A percentile compares a stretch with the other conserved stretches of the same genome.
These are phyloP conservation scores for Notamacropus eugenii DNA, from an alignment of 2,797 vertebrate genomes.

Conservation along the genomic window DNA sequence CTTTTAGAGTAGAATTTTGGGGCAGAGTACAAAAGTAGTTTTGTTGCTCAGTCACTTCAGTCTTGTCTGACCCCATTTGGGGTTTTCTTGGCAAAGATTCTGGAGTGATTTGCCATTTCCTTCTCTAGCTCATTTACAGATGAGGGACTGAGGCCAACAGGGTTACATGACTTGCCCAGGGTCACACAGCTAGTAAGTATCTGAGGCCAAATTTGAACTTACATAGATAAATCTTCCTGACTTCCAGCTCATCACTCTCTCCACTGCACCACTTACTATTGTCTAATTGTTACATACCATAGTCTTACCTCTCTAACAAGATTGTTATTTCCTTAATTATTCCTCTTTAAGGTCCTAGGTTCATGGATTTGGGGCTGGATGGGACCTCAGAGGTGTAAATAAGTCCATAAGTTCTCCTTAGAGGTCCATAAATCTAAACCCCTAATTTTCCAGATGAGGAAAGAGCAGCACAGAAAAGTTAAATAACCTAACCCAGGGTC, in stretches of 20 bases:
- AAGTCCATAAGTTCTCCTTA: too few species aligned
- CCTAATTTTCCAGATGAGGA: not conserved
- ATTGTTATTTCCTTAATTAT: not conserved
- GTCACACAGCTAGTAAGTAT: too few species aligned
- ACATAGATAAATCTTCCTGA: not conserved
- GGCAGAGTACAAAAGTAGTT: too few species aligned
- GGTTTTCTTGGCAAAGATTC: too few species aligned
- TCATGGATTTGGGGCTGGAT: not conserved
- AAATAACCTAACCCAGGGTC: conserved; percentile 33
- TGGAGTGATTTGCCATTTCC: too few species aligned
- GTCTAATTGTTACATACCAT: not conserved
- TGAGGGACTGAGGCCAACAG: not conserved
- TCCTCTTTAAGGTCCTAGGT: too few species aligned
- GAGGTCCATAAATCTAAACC: not conserved
- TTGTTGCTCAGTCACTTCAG: too few species aligned
- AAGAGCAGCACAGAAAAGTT: conserved; percentile 17
- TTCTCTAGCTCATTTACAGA: too few species aligned
- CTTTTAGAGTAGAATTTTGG: too few species aligned
- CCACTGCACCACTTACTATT: not conserved
- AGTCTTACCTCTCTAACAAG: not conserved
- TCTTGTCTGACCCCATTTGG: too few species aligned
- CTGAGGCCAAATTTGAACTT: not conserved
- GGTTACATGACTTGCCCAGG: not conserved
- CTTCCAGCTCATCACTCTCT: not conserved
- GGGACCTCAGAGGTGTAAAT: too few species aligned